Base-by-base conservation (phyloP, 1,140 invertebrate species). In the Augochlora pura region DNA sequence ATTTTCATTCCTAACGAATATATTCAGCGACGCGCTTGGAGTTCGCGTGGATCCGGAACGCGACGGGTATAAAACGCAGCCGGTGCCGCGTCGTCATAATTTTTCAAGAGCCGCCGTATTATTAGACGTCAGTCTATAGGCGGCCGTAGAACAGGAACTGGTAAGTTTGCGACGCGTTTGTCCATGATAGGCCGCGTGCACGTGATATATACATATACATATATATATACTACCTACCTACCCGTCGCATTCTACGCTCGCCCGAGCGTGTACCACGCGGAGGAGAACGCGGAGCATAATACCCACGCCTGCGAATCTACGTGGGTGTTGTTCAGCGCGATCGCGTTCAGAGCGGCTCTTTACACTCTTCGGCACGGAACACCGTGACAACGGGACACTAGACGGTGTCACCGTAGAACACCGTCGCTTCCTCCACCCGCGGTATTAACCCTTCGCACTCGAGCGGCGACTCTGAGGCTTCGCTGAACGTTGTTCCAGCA, bases 281-380 rank as follows among this genome's bases (percentile, higher is more conserved):
- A 66, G 8, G 54, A 57, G n/a, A 23, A 54, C 59, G 68, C 42
- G 32, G 16, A 76, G 42, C 60, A 39, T 71, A 59, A 77, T 82
- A 32, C 70, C 79, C 79, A 81, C 84, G 67, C 81, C 54, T 77
- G 70, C 73, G 83, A 71, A 83, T 83, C 57, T 54, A 60, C 62
- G 81, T 84, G 77, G 83, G 83, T 77, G 83, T n/a, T 74, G 65
- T 54, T 32, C 1, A 32, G 32, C 32, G 32, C 32, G 32, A 2
- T 83, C 57, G 71, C 71, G 67, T 49, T 9, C 60, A 66, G 10
- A 21, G 42, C 32, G 71, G 12, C 59, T 39, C 25, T 54, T 52
- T 65, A 23, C 60, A 54, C 21, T 39, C n/a, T 9, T 6, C n/a
- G n/a, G n/a, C n/a, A n/a, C n/a, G n/a, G n/a, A n/a, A n/a, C n/a